Base-by-base conservation (phyloP, 2,888 invertebrate species). In the Hirtodrosophila confusa region DNA sequence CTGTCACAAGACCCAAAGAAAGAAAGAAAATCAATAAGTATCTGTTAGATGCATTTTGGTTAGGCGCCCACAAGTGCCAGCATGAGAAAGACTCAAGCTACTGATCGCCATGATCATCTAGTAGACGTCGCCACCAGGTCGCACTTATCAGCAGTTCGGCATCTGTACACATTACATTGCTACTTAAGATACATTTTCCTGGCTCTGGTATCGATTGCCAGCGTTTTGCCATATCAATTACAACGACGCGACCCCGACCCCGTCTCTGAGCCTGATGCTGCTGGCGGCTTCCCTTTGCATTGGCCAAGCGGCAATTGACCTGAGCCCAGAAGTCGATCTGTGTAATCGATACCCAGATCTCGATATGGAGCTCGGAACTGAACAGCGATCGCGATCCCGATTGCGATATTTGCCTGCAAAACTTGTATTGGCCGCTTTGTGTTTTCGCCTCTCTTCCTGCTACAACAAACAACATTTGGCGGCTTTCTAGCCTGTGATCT, bases 291-390 rank as follows among this genome's bases (percentile, higher is more conserved):
- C 65, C 48, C 68, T 69, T 73, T 73, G 55, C 57, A 27, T 40
- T 53, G 78, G 75, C 50, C 79, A 58, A 44, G 31, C 62, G 67
- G 78, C 85, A 85, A 87, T 85, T 85, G 87, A 85, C 86, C 85
- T 69, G 83, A 62, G 68, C 75, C 85, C 86, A 85, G 86, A 83
- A 86, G 89, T 86, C 80, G 83, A 83, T 73, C 77, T 85, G 31
- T 85, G 88, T 85, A 89, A 89, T 88, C 82, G 85, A 89, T 89
- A 88, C 74, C 43, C 43, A 44, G 45, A 54, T 48, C 51, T 31
- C 6, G 6, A 54, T 48, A 44, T 31, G 3, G 3, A 36, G 39
- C 44, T 65, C n/a, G 31, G 12, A 31, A 5, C 51, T 33, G 37
- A 57, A 50, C 37, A 47, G 35, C 39, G 41, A 57, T 75, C 54